phyloP scores from a whole-genome alignment of 2,797 vertebrate species.

The Carduelis carduelis region DNA sequence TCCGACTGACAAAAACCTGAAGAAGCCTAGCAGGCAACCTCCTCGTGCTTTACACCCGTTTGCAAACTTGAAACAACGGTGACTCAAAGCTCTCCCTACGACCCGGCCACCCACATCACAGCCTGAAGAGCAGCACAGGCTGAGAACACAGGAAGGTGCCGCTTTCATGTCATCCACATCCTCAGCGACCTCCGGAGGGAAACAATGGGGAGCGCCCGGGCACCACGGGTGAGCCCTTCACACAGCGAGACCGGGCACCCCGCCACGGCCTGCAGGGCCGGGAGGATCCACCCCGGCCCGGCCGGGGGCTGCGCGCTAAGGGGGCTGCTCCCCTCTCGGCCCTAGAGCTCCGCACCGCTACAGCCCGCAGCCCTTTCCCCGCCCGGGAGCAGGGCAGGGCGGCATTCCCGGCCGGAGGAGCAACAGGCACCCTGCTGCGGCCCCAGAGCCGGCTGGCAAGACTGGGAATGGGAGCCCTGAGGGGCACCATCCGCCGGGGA shows the following conservation, averaged over 20 bases:
- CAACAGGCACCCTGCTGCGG: constrained; percentile 13
- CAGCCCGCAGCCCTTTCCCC: background rate
- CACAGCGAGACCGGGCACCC: background rate
- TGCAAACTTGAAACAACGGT: background rate
- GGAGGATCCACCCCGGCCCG: background rate
- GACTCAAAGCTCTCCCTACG: background rate
- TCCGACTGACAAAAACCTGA: background rate
- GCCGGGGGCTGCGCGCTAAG: too few relatives aligned
- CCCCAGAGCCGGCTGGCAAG: background rate
- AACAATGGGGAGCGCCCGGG: background rate
- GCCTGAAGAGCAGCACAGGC: background rate
- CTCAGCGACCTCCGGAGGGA: background rate
- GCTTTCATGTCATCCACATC: background rate
- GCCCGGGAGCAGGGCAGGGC: background rate
- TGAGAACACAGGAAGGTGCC: background rate
- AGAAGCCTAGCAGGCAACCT: background rate
- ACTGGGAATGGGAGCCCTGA: background rate
- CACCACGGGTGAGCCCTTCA: background rate
- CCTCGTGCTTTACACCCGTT: background rate
- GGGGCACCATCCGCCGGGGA: too few relatives aligned
- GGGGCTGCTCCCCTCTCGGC: too few relatives aligned
- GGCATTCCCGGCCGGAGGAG: background rate
- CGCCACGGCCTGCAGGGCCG: background rate
- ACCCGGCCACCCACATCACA: background rate
- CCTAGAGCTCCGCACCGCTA: background rate